Percentiles rank a stretch among this genome's conserved stretches.
phyloP scores from a whole-genome alignment of 1,140 invertebrate species.

The Hyles vespertilio region DNA sequence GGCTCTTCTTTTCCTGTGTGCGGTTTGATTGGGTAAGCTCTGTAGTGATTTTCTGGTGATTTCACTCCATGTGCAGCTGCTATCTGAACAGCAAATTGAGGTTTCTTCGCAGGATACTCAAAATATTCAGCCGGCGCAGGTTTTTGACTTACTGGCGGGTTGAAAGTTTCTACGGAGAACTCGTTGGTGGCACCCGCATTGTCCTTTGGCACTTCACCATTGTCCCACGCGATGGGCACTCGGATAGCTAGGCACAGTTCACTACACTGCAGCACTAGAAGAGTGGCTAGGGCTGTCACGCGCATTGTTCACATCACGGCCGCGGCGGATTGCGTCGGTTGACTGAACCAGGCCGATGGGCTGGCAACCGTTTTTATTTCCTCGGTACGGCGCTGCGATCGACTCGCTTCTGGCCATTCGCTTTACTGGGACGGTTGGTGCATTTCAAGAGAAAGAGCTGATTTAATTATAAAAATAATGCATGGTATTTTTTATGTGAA shows the following conservation, averaged over 20 bases:
- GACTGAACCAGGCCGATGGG: constrained; percentile 52
- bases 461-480: not conserved
- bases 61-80: constrained; percentile 50
- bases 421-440: constrained; percentile 38
- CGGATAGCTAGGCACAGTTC: constrained; percentile 47
- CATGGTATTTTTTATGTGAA: too few relatives aligned
- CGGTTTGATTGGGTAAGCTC: constrained; percentile 47
- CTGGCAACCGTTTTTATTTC: constrained; percentile 59
- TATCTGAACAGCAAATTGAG: constrained; percentile 55
- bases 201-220: constrained; percentile 48
- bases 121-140: constrained; percentile 51
- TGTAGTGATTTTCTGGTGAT: constrained; percentile 48
- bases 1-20: constrained; percentile 42
- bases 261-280: constrained; percentile 48
- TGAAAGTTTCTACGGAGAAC: constrained; percentile 25
- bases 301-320: constrained; percentile 61
- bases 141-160: constrained; percentile 21
- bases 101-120: constrained; percentile 57
- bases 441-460: constrained; percentile 22
- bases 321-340: constrained; percentile 40
- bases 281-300: constrained; percentile 28
- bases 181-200: constrained; percentile 17
- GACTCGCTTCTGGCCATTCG: constrained; percentile 55
- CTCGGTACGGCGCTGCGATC: constrained; percentile 59
- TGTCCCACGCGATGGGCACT: constrained; percentile 53